phyloP scores from a whole-genome alignment of 1,140 invertebrate genomes.

The Aradophagus sp. region DNA sequence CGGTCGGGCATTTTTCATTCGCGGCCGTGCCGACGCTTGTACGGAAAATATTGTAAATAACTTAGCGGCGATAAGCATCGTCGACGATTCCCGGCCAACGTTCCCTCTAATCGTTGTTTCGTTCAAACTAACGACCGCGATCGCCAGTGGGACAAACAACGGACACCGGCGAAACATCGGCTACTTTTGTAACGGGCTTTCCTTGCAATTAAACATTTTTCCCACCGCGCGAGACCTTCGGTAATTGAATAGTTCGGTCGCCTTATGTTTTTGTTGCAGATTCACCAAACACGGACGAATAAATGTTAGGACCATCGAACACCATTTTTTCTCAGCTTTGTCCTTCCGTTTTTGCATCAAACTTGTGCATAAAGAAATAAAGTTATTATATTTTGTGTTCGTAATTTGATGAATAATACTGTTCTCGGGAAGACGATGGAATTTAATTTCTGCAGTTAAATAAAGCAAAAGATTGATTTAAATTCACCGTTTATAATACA shows the following conservation, averaged over 20 bases:
- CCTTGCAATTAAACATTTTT: conserved; percentile 38
- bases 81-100: conserved; percentile 6
- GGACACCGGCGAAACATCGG: conserved; percentile 1
- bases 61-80: conserved; percentile 35
- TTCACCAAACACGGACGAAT: no score
- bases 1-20: conserved; percentile 31
- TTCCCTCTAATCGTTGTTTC: conserved; percentile 38
- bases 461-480: no score
- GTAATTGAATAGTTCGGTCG: conserved; percentile 6
- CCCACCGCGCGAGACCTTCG: conserved; percentile 8
- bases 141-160: conserved; percentile 27
- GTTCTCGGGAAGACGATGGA: no score
- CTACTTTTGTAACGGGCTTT: conserved; percentile 34
- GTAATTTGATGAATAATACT: no score
- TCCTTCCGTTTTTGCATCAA: no score
- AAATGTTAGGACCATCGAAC: neutral
- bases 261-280: neutral
- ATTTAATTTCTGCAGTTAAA: no score
- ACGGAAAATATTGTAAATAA: conserved; percentile 47
- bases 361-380: no score
- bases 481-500: no score
- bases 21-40: conserved; percentile 3
- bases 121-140: conserved; percentile 34
- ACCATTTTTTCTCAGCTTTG: no score
- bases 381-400: no score